Evolutionary conservation across 1,140 invertebrate genomes (phyloP), one percentile per base, ranked within the genome.

Genomic region (Dendroctonus valens): DNA sequence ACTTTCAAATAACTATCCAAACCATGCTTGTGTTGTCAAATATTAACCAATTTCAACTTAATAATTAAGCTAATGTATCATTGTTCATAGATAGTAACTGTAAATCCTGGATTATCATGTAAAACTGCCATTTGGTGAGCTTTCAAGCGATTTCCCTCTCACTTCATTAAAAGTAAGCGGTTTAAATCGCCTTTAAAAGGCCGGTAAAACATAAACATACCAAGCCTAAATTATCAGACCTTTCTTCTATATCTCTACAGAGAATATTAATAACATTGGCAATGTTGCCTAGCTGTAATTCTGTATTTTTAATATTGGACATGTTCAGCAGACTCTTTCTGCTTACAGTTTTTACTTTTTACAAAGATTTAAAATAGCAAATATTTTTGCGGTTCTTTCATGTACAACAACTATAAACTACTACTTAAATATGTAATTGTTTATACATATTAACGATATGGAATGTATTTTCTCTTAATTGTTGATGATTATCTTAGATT

Each of bases 201-300:
- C 59, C 26, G 48, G 14, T 51, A 62, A 61, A 52, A 52, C 59
- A 62, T 62, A 62, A 62, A 62, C 59, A 62, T 52, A 62, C 48
- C 59, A 62, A 50, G 9, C 49, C 37, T 62, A 14, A 39, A 52
- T 8, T 52, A 62, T 62, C 59, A 62, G 52, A 62, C 51, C 50
- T 62, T 62, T 52, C 39, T 62, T 62, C 50, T 41, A 11, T 49
- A 50, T 62, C 59, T 49, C 51, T 53, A 62, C 51, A 62, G 59
- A 62, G 59, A 62, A 62, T 52, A 62, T 62, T 52, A 62, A 62
- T 46, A 62, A 52, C 39, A 52, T 50, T 50, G 59, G 14, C 59
- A 50, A 7, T 37, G 48, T 52, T 51, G 59, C 49, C 48, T 9
- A 8, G 48, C 14, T 6, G 7, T 26, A 26, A 26, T 26, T 26